Evolutionary conservation across 2,888 invertebrate species (phyloP).

Genomic region (Ctena decussata): DNA sequence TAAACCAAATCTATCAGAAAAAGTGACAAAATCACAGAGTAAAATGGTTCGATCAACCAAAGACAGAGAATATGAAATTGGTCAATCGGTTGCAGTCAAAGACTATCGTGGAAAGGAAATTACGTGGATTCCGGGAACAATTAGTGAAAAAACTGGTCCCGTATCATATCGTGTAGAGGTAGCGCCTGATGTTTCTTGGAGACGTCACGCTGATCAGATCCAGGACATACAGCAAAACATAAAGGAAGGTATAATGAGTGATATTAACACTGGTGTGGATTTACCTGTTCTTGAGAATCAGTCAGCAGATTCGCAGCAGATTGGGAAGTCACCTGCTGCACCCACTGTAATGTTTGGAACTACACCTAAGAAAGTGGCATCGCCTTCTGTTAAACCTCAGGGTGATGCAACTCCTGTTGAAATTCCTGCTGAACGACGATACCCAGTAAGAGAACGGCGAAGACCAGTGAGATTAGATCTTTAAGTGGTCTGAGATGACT

Average conservation of each 20-base stretch:
- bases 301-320: background rate
- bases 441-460: background rate
- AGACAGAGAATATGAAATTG: constrained; percentile 19
- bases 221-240: background rate
- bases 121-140: constrained; percentile 37
- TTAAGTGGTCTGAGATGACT: background rate
- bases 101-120: constrained; percentile 25
- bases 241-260: background rate
- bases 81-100: constrained; percentile 23
- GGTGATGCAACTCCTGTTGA: background rate
- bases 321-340: background rate
- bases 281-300: too few relatives aligned
- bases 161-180: constrained; percentile 48
- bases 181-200: constrained; percentile 31
- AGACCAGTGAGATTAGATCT: background rate
- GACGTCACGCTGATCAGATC: constrained; percentile 33
- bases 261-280: background rate
- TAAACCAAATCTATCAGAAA: constrained; percentile 23
- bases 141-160: constrained; percentile 30
- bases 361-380: background rate
- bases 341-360: background rate
- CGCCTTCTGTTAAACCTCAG: background rate
- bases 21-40: constrained; percentile 26
- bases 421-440: background rate
- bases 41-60: constrained; percentile 17